These are phyloP conservation scores for Tichodroma muraria DNA, from an alignment of 2,113 vertebrate species.

Conservation along the genomic window DNA sequence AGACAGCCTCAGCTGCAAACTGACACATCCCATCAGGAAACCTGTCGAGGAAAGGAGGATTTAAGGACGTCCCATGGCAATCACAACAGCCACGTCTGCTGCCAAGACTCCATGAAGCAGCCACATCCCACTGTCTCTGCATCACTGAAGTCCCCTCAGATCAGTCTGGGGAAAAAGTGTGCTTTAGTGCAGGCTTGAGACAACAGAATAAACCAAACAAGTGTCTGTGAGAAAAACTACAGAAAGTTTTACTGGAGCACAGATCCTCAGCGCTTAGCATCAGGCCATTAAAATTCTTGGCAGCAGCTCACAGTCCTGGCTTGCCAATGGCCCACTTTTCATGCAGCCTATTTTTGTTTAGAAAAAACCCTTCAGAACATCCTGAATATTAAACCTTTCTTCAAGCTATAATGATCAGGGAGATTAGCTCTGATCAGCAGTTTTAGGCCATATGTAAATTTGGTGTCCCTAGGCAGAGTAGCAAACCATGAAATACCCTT, in stretches of 20 bases:
- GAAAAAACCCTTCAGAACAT: not conserved
- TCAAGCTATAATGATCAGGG: conserved; percentile 37
- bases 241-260: not conserved
- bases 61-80: not conserved
- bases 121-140: not conserved
- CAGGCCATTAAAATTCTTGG: conserved; percentile 2
- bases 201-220: not conserved
- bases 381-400: conserved; percentile 42
- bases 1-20: not conserved
- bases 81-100: not conserved
- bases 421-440: conserved; percentile 43
- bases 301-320: not conserved
- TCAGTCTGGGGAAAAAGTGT: not conserved
- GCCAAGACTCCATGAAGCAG: not conserved
- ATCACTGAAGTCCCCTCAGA: not conserved
- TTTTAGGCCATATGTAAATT: conserved; percentile 49
- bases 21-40: not conserved
- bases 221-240: not conserved
- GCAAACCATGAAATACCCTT: not conserved
- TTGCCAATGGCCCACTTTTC: conserved; percentile 36
- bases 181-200: not conserved
- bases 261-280: not conserved
- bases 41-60: not conserved
- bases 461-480: not conserved
- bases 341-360: conserved; percentile 27